Base-by-base conservation (phyloP, 2,113 vertebrate species). In the Thryonomys swinderianus region DNA sequence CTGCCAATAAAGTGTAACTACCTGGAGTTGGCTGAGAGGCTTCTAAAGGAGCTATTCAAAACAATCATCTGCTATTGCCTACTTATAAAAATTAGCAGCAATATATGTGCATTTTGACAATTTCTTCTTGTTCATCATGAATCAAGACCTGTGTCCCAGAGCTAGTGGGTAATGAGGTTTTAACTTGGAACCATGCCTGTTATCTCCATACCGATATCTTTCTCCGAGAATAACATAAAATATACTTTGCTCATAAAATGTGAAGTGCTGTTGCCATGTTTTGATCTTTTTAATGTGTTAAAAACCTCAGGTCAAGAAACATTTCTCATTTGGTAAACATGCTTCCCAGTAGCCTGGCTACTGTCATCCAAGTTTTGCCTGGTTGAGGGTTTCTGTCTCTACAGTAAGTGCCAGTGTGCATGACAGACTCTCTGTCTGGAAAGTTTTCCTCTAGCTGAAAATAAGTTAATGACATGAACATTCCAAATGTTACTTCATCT, bases 1-100 rank as follows among this genome's bases (percentile, higher is more conserved):
- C 40, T 73, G 76, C 59, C 74, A 87, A 61, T 76, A 93, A 92
- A 95, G 76, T n/a, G 0, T 84, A 95, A 96, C 80, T 87, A 74
- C 74, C 37, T 57, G 20, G 53, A 94, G 13, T 45, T 25, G 4
- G 37, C 59, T 61, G 80, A 89, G 67, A 91, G 40, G 23, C 11
- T 62, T 76, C 69, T 87, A 34, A 89, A 84, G 76, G 69, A 82
- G 17, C n/a, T 76, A 25, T 93, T 86, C 34, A 88, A 82, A 90
- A 40, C 66, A 81, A 88, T 62, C 62, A 53, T 20, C 32, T n/a
- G 25, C 2, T 42, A 88, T 59, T 79, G 25, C 66, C 55, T 88
- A 64, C 84, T 86, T 74, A n/a, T 12, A 66, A 66, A 88, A 84
- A 86, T 55, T 37, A 53, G 79, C 42, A 21, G 27, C 34, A 32